Percentiles rank a stretch among this genome's conserved stretches.
Evolutionary conservation across 2,113 vertebrate species (phyloP).

Genomic region (Semicossyphus pulcher): DNA sequence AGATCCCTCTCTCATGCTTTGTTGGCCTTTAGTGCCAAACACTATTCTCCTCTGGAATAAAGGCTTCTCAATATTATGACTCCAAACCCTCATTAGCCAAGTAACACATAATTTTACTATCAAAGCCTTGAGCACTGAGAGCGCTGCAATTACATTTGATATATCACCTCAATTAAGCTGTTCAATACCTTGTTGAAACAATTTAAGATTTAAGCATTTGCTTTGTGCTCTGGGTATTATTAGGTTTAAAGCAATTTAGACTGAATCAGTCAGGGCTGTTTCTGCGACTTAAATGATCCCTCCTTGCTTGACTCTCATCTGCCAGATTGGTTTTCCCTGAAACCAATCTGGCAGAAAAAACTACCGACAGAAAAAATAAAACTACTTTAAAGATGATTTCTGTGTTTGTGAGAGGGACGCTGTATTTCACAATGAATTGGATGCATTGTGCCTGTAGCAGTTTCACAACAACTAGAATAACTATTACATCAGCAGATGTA

Average conservation of each 20-base stretch:
- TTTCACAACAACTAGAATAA: constrained; percentile 56
- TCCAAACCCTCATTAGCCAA: constrained; percentile 62
- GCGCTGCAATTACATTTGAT: constrained; percentile 71
- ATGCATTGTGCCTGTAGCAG: constrained; percentile 34
- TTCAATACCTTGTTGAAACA: constrained; percentile 74
- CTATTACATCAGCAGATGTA: constrained; percentile 65
- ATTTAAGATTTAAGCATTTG: constrained; percentile 69
- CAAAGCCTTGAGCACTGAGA: constrained; percentile 57
- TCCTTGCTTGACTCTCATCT: constrained; percentile 52
- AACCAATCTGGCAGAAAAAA: constrained; percentile 33
- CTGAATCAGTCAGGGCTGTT: constrained; percentile 48
- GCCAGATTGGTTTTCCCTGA: constrained; percentile 42
- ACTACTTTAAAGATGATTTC: constrained; percentile 39
- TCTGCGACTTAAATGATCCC: constrained; percentile 40
- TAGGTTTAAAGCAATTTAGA: constrained; percentile 65
- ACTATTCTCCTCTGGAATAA: constrained; percentile 2
- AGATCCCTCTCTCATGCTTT: constrained; percentile 10
- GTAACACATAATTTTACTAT: constrained; percentile 63
- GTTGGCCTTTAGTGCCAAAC: constrained; percentile 32
- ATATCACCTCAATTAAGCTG: constrained; percentile 70
- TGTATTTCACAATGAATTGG: constrained; percentile 50
- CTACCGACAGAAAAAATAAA: constrained; percentile 33
- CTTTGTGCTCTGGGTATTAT: constrained; percentile 61
- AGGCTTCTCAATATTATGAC: constrained; percentile 36
- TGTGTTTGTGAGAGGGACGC: constrained; percentile 17